Percentiles rank a stretch among this genome's conserved stretches.
phyloP scores from a whole-genome alignment of 2,797 vertebrate genomes.

The Echeneis naucrates region DNA sequence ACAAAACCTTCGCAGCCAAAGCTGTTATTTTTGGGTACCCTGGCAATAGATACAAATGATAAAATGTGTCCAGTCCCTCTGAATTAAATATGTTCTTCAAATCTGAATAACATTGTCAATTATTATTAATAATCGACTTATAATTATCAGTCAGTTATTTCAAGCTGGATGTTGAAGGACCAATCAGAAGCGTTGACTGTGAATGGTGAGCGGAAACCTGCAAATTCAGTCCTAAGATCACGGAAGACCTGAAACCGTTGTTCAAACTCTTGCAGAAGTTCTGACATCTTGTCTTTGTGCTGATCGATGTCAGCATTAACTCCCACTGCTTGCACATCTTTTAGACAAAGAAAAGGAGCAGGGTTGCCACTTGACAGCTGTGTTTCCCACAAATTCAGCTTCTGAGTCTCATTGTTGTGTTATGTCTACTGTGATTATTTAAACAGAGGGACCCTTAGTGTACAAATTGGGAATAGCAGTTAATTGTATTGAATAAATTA shows the following conservation, averaged over 20 bases:
- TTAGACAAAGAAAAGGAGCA: slow-evolving; percentile 34
- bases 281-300: slow-evolving; percentile 8
- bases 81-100: too few relatives aligned
- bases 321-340: not conserved
- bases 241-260: slow-evolving; percentile 10
- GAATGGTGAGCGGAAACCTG: slow-evolving; percentile 14
- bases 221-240: slow-evolving; percentile 11
- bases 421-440: too few relatives aligned
- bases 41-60: slow-evolving; percentile 8
- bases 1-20: not conserved
- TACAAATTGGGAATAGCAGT: too few relatives aligned
- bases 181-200: slow-evolving; percentile 5
- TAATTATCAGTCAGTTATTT: slow-evolving; percentile 46
- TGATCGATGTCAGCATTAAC: not conserved
- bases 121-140: too few relatives aligned
- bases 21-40: too few relatives aligned
- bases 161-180: slow-evolving; percentile 31
- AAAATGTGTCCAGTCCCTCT: too few relatives aligned
- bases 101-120: too few relatives aligned
- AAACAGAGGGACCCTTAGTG: too few relatives aligned
- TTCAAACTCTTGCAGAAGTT: slow-evolving; percentile 37
- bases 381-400: slow-evolving; percentile 25
- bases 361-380: slow-evolving; percentile 6
- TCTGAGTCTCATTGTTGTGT: too few relatives aligned
- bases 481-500: too few relatives aligned